phyloP scores from a whole-genome alignment of 2,113 vertebrate genomes.

The Limanda limanda region DNA sequence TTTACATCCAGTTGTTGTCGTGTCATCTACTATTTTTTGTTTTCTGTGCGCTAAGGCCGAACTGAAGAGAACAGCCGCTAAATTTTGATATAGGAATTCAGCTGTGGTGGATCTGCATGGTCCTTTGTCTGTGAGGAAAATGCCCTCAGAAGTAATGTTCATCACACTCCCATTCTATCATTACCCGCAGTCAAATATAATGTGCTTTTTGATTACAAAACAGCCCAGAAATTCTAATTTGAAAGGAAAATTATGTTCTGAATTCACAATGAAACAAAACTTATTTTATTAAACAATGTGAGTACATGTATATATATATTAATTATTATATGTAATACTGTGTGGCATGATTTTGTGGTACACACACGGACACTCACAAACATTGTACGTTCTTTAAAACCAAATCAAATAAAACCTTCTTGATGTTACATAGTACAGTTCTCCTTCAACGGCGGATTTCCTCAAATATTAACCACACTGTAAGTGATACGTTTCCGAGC shows the following conservation, averaged over 20 bases:
- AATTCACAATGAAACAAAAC: slow-evolving; percentile 2
- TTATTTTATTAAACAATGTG: too few species aligned
- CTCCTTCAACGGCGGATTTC: slow-evolving; percentile 42
- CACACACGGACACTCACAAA: slow-evolving; percentile 10
- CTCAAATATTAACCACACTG: slow-evolving; percentile 47
- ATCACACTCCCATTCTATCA: neutral
- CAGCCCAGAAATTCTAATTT: neutral
- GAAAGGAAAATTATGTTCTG: slow-evolving; percentile 3
- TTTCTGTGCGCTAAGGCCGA: neutral
- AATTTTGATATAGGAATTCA: neutral
- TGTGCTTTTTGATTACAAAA: neutral
- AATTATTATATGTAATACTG: slow-evolving; percentile 1
- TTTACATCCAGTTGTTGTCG: too few species aligned
- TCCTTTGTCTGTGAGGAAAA: neutral
- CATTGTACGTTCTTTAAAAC: neutral
- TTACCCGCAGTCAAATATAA: slow-evolving; percentile 6
- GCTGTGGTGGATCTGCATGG: neutral
- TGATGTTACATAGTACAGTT: slow-evolving; percentile 36
- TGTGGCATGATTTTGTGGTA: slow-evolving; percentile 12
- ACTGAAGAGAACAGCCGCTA: neutral
- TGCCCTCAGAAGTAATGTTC: neutral
- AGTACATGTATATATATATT: neutral
- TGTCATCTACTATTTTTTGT: neutral
- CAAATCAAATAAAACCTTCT: slow-evolving; percentile 41
- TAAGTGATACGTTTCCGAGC: slow-evolving; percentile 40